Percentiles rank a stretch among this genome's conserved stretches.
These are phyloP conservation scores for Sebastes iracundus DNA, from an alignment of 2,797 vertebrate species.

Conservation along the genomic window DNA sequence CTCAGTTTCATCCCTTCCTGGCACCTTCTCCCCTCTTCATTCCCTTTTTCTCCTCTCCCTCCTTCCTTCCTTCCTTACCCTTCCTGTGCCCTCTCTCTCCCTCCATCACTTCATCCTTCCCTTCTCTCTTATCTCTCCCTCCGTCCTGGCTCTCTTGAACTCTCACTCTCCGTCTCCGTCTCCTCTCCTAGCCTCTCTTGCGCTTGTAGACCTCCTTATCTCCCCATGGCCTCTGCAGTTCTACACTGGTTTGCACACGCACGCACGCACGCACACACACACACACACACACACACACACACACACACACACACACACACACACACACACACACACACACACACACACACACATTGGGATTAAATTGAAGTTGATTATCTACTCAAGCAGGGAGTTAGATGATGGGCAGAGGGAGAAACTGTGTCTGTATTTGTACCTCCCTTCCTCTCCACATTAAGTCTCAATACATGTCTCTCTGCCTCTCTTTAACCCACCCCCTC, in stretches of 20 bases:
- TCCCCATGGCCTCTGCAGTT: not conserved
- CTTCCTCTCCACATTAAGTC: not conserved
- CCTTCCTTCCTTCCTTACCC: constrained; percentile 27
- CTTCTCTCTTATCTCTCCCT: constrained; percentile 44
- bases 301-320: not conserved
- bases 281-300: not conserved
- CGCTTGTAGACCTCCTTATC: constrained; percentile 28
- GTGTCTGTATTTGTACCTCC: not conserved
- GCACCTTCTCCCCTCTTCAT: constrained; percentile 9
- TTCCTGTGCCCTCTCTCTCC: constrained; percentile 43
- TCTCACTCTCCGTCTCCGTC: not conserved
- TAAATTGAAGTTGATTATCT: constrained; percentile 44
- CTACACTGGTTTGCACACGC: not conserved
- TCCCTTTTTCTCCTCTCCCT: constrained; percentile 1
- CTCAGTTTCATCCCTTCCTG: constrained; percentile 43
- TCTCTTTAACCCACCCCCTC: not conserved
- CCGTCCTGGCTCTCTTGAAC: constrained; percentile 23
- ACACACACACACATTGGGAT: constrained; percentile 2
- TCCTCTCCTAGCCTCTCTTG: constrained; percentile 1
- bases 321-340: not conserved
- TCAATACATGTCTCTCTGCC: not conserved
- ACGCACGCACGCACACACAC: not conserved
- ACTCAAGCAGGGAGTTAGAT: not conserved
- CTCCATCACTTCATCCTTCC: constrained; percentile 17
- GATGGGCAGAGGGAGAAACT: not conserved